A percentile compares a stretch with the other conserved stretches of the same genome.
Conservation (phyloP, 1,140 invertebrate species). For the Aphaenogaster rudis region DNA sequence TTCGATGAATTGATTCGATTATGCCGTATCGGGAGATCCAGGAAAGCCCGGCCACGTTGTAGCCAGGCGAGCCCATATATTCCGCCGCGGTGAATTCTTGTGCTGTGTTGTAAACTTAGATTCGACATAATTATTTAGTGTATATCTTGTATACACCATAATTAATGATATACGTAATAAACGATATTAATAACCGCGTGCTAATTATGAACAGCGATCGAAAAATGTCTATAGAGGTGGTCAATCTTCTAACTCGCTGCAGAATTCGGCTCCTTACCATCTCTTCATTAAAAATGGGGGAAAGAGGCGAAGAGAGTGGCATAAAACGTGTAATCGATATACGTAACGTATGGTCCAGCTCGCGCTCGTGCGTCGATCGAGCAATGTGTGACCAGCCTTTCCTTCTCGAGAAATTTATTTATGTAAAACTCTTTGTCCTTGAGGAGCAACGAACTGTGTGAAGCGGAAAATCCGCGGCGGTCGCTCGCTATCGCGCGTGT, state of each 20-base stretch:
- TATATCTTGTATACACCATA: slow-evolving; percentile 80
- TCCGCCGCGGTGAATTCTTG: slow-evolving; percentile 84
- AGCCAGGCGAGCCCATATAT: slow-evolving; percentile 68
- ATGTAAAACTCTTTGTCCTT: slow-evolving; percentile 83
- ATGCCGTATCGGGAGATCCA: slow-evolving; percentile 56
- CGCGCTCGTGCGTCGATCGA: slow-evolving; percentile 77
- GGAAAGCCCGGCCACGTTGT: slow-evolving; percentile 27
- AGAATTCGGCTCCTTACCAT: slow-evolving; percentile 36
- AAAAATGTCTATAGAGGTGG: slow-evolving; percentile 43
- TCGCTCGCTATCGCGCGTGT: slow-evolving; percentile 77
- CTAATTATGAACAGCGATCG: slow-evolving; percentile 30
- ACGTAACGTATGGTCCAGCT: slow-evolving; percentile 83
- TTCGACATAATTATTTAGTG: slow-evolving; percentile 83
- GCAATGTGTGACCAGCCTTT: slow-evolving; percentile 82
- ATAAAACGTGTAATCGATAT: slow-evolving; percentile 78
- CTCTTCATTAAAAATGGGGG: slow-evolving; percentile 34
- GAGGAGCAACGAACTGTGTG: slow-evolving; percentile 80
- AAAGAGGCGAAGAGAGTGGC: slow-evolving; percentile 8
- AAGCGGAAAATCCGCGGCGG: slow-evolving; percentile 75
- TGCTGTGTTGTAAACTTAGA: slow-evolving; percentile 87
- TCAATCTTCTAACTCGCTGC: slow-evolving; percentile 24
- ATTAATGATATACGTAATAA: slow-evolving; percentile 84
- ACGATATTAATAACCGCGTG: slow-evolving; percentile 67
- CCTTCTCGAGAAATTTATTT: slow-evolving; percentile 85
- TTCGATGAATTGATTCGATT: slow-evolving; percentile 61